Conservation (phyloP, 2,888 invertebrate genomes). For the Xestia xanthographa region DNA sequence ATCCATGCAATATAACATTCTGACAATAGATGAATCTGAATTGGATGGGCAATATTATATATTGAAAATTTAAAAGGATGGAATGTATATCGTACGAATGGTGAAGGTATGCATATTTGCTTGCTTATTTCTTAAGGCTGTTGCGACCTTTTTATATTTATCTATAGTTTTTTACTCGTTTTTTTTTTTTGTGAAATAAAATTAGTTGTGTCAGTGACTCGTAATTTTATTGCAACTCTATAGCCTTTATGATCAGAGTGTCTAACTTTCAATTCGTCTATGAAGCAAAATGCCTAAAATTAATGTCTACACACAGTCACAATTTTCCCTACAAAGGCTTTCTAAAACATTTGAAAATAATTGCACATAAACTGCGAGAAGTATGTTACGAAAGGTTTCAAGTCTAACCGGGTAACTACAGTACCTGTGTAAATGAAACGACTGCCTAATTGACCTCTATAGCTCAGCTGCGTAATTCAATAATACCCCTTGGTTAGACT, state of each 20-base stretch:
- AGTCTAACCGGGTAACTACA: neutral
- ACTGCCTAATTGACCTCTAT: neutral
- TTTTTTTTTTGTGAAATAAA: too few relatives aligned
- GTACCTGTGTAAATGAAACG: neutral
- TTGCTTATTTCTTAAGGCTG: neutral
- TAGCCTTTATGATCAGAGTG: too few relatives aligned
- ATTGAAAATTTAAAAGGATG: slow-evolving; percentile 2
- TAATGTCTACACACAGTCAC: too few relatives aligned
- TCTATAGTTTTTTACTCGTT: too few relatives aligned
- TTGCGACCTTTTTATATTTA: too few relatives aligned
- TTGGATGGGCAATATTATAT: slow-evolving; percentile 17
- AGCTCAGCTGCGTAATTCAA: neutral
- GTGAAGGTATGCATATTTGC: neutral
- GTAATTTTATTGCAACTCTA: too few relatives aligned
- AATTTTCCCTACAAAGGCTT: too few relatives aligned
- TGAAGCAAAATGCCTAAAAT: too few relatives aligned
- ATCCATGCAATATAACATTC: slow-evolving; percentile 38
- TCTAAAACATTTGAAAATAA: too few relatives aligned
- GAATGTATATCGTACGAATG: neutral
- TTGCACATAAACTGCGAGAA: too few relatives aligned
- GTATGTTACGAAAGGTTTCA: neutral
- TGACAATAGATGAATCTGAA: slow-evolving; percentile 39
- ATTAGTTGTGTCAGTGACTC: too few relatives aligned
- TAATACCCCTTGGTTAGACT: neutral
- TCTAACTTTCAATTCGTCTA: too few relatives aligned